Percentiles rank a stretch among this genome's conserved stretches.
phyloP scores from a whole-genome alignment of 2,888 invertebrate genomes.

The Dasysyrphus tricinctus region DNA sequence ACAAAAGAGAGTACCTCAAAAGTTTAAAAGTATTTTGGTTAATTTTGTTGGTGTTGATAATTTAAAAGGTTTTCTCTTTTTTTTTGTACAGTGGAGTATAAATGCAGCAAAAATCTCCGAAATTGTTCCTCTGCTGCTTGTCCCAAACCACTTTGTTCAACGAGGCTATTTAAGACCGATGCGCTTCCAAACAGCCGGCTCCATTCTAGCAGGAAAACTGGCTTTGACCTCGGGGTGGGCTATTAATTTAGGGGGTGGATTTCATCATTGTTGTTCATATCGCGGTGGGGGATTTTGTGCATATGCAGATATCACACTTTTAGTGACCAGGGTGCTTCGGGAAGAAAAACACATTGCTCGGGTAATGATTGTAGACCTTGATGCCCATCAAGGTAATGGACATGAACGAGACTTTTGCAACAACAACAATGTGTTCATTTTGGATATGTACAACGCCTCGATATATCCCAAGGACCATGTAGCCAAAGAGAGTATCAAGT shows the following conservation, averaged over 20 bases:
- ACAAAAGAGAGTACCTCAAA: conserved; percentile 89
- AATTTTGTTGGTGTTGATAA: background rate
- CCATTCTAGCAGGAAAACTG: conserved; percentile 91
- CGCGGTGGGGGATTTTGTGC: conserved; percentile 94
- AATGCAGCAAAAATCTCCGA: conserved; percentile 92
- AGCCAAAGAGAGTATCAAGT: conserved; percentile 89
- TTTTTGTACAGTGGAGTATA: conserved; percentile 88
- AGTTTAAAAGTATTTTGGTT: conserved; percentile 86
- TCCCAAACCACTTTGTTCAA: conserved; percentile 92
- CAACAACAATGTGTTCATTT: conserved; percentile 90
- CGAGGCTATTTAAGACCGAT: conserved; percentile 90
- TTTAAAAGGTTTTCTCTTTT: conserved; percentile 76
- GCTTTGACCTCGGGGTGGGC: conserved; percentile 94
- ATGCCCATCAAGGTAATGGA: conserved; percentile 97
- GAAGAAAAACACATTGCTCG: conserved; percentile 85
- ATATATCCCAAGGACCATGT: conserved; percentile 91
- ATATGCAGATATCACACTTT: conserved; percentile 94
- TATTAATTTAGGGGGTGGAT: conserved; percentile 94
- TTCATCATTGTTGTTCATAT: conserved; percentile 92
- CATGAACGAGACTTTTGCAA: conserved; percentile 92
- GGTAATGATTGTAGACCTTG: conserved; percentile 94
- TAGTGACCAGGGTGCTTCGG: conserved; percentile 88
- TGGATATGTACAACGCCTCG: conserved; percentile 92
- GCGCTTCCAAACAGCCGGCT: conserved; percentile 91
- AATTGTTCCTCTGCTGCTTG: conserved; percentile 88